A percentile compares a stretch with the other conserved stretches of the same genome.
Evolutionary conservation across 2,113 vertebrate species (phyloP).

Genomic region (Chrysochloris asiatica): DNA sequence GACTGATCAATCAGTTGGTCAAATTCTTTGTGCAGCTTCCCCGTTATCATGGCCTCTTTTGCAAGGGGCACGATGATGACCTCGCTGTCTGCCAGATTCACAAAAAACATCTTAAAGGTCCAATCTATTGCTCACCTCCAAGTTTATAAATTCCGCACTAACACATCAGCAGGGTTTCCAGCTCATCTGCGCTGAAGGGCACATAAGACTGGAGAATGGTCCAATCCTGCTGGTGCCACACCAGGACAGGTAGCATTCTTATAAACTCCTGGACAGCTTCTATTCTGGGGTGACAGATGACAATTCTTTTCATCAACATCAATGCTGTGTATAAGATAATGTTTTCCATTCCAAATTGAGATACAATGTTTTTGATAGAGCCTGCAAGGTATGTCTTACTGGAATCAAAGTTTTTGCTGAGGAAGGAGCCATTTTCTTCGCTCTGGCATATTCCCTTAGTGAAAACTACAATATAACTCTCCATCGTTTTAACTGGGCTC

Average conservation of each 20-base stretch:
- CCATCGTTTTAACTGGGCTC: slow-evolving; percentile 96
- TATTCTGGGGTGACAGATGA: slow-evolving; percentile 93
- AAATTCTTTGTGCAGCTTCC: slow-evolving; percentile 95
- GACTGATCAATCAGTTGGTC: slow-evolving; percentile 93
- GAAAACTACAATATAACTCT: slow-evolving; percentile 94
- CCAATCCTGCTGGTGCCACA: slow-evolving; percentile 98
- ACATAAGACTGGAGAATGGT: slow-evolving; percentile 93
- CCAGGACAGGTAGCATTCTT: slow-evolving; percentile 93
- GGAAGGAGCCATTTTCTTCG: slow-evolving; percentile 96
- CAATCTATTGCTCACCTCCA: slow-evolving; percentile 90
- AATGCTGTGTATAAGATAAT: slow-evolving; percentile 95
- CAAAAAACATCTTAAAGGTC: slow-evolving; percentile 95
- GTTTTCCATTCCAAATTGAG: slow-evolving; percentile 98
- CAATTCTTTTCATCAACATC: slow-evolving; percentile 96
- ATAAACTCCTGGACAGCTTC: no score
- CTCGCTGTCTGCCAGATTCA: slow-evolving; percentile 93
- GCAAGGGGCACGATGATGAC: slow-evolving; percentile 91
- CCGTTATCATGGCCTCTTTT: slow-evolving; percentile 97
- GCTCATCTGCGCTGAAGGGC: slow-evolving; percentile 89
- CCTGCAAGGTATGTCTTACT: slow-evolving; percentile 93
- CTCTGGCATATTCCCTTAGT: slow-evolving; percentile 96
- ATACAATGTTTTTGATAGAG: slow-evolving; percentile 95
- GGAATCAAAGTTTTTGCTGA: slow-evolving; percentile 93
- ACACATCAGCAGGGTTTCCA: no score
- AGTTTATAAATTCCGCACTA: slow-evolving; percentile 92